phyloP scores from a whole-genome alignment of 2,797 vertebrate genomes.

The Streptopelia turtur region DNA sequence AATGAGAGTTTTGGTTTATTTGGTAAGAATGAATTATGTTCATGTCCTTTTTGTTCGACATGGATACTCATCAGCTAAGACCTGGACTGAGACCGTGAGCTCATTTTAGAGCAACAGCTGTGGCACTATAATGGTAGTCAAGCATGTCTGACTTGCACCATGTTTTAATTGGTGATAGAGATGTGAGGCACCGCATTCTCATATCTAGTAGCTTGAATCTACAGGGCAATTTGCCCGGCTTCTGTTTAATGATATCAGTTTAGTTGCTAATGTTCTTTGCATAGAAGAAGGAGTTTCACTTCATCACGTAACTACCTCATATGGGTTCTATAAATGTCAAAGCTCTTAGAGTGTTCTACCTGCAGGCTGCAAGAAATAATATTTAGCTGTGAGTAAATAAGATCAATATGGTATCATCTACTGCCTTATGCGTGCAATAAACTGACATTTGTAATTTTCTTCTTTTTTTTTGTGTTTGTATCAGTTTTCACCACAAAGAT shows the following conservation, averaged over 20 bases:
- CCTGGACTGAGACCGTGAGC: not conserved
- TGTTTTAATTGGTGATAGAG: not conserved
- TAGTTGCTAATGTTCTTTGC: not conserved
- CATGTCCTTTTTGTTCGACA: not conserved
- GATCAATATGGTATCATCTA: not conserved
- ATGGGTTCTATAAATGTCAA: not conserved
- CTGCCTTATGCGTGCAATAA: not conserved
- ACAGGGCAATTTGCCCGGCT: not conserved
- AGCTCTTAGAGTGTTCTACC: not conserved
- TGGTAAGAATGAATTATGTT: not conserved
- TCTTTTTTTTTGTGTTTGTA: not conserved
- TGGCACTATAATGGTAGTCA: not conserved
- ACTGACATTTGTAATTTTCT: not conserved
- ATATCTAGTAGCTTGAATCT: not conserved
- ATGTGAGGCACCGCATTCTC: not conserved
- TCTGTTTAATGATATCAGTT: not conserved
- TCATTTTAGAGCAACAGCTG: not conserved
- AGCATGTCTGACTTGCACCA: not conserved
- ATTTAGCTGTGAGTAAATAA: slow-evolving; percentile 2
- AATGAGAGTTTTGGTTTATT: not conserved
- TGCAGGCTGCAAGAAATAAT: not conserved
- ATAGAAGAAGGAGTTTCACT: not conserved
- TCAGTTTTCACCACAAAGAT: not conserved
- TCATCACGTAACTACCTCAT: not conserved
- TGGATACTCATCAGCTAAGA: not conserved